phyloP scores from a whole-genome alignment of 2,888 invertebrate genomes.

The Philhelius pedissequus region DNA sequence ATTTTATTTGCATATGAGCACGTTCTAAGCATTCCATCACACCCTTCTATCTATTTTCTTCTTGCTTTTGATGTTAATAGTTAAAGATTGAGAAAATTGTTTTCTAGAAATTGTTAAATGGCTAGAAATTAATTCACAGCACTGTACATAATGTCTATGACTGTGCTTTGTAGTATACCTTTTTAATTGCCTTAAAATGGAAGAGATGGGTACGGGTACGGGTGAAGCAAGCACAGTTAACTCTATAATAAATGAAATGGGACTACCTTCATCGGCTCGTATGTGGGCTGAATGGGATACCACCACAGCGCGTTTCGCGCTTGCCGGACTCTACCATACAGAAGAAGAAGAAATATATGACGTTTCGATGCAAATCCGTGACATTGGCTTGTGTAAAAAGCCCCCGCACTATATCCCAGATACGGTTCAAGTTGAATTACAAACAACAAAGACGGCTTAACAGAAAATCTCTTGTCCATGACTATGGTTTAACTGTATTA shows the following conservation, averaged over 20 bases:
- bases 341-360: slow-evolving; percentile 16
- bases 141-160: neutral
- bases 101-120: too few species aligned
- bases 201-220: neutral
- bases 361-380: slow-evolving; percentile 47
- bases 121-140: neutral
- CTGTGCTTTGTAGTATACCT: slow-evolving; percentile 1
- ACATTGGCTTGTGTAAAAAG: slow-evolving; percentile 44
- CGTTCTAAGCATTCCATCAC: too few species aligned
- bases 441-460: neutral
- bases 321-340: too few species aligned
- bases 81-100: too few species aligned
- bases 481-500: slow-evolving; percentile 4
- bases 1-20: too few species aligned
- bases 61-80: too few species aligned
- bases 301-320: too few species aligned
- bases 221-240: neutral
- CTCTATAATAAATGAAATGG: too few species aligned
- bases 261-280: slow-evolving; percentile 10
- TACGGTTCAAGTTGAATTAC: neutral
- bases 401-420: slow-evolving; percentile 38
- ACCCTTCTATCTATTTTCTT: too few species aligned
- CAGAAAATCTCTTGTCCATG: slow-evolving; percentile 14
- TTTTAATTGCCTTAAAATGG: slow-evolving; percentile 24
- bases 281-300: slow-evolving; percentile 24